A percentile compares a stretch with the other conserved stretches of the same genome.
Evolutionary conservation across 2,888 invertebrate species (phyloP).

Genomic region (Horisme vitalbata): DNA sequence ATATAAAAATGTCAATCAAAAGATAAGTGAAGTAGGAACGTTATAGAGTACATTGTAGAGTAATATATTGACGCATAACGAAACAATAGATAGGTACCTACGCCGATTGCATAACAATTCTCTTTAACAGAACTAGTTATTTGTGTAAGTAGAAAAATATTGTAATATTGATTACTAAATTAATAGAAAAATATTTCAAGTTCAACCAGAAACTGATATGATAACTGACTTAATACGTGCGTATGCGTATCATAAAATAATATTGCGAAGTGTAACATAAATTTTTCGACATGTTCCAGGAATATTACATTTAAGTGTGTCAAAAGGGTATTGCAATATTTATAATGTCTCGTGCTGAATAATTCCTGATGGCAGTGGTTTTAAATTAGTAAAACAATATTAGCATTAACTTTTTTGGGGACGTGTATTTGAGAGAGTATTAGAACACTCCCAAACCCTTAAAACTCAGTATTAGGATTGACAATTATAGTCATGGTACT

Average conservation of each 20-base stretch:
- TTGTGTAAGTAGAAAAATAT: slow-evolving; percentile 4
- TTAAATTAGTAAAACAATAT: no score
- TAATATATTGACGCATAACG: neutral
- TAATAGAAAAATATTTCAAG: slow-evolving; percentile 16
- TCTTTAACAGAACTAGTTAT: slow-evolving; percentile 11
- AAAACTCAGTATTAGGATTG: no score
- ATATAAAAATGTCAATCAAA: no score
- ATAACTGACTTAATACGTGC: neutral
- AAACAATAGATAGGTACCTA: neutral
- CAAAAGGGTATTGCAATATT: no score
- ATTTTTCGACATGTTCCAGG: neutral
- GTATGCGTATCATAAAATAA: neutral
- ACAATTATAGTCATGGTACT: no score
- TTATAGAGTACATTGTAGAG: no score
- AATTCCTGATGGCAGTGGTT: no score
- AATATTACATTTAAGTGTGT: neutral
- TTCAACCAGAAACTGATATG: neutral
- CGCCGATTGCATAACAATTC: neutral
- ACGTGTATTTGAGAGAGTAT: no score
- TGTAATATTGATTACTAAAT: slow-evolving; percentile 9
- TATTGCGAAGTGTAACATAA: no score
- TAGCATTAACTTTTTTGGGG: no score
- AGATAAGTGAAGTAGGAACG: neutral
- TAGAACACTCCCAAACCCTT: no score
- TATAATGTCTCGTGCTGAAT: neutral